phyloP scores from a whole-genome alignment of 2,113 vertebrate species.

The Tetrax tetrax region DNA sequence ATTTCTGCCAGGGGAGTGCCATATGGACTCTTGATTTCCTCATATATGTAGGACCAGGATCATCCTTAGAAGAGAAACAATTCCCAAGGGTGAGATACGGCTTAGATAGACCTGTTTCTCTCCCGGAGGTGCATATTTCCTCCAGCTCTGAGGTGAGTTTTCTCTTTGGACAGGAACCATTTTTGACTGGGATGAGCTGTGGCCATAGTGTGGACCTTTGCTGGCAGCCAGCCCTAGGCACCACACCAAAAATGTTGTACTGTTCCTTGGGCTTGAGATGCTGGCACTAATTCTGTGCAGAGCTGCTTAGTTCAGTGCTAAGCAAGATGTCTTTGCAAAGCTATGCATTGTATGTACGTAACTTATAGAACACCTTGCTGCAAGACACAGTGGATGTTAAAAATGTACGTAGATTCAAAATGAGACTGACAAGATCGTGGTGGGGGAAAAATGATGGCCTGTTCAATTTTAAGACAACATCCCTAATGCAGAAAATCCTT shows the following conservation, averaged over 20 bases:
- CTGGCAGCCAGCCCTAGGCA: background rate
- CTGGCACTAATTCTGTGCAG: background rate
- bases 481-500: background rate
- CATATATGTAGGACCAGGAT: background rate
- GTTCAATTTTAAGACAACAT: background rate
- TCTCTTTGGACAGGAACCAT: background rate
- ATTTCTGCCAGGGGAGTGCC: background rate
- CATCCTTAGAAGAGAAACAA: background rate
- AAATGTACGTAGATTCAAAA: background rate
- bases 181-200: background rate
- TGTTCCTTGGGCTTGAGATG: background rate
- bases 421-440: fast-evolving
- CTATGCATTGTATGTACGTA: fast-evolving
- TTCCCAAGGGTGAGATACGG: background rate
- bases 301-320: background rate
- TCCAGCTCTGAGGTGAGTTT: background rate
- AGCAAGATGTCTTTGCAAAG: background rate
- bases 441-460: background rate
- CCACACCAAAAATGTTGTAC: background rate
- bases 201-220: background rate
- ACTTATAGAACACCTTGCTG: background rate
- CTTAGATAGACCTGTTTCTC: background rate
- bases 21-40: background rate
- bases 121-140: background rate
- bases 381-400: background rate